These are phyloP conservation scores for Lepilemur septentrionalis DNA, from an alignment of 2,797 vertebrate species.

Conservation along the genomic window DNA sequence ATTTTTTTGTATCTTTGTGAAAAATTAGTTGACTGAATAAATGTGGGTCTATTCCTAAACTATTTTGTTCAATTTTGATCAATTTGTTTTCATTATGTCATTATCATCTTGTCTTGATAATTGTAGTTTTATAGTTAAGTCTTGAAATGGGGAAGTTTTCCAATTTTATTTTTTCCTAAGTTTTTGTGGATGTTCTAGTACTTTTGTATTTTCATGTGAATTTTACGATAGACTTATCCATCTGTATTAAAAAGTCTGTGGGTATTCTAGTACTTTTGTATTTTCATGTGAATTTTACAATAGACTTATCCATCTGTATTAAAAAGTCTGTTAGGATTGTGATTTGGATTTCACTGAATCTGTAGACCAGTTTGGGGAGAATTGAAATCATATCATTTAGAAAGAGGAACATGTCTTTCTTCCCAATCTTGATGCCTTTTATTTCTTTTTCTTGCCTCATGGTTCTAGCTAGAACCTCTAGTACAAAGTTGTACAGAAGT, in stretches of 20 bases:
- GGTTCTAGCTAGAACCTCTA: not conserved
- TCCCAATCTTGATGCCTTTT: not conserved
- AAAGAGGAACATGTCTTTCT: not conserved
- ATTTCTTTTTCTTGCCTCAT: not conserved
- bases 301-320: not conserved
- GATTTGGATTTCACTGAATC: not conserved
- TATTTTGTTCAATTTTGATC: not conserved
- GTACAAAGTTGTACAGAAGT: not conserved
- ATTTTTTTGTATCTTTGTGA: not conserved
- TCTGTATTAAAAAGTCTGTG: not conserved
- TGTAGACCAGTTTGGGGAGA: not conserved
- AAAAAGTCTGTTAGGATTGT: not conserved
- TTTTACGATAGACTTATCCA: not conserved
- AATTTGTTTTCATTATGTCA: not conserved
- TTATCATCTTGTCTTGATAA: not conserved
- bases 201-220: not conserved
- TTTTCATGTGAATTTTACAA: not conserved
- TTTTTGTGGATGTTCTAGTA: not conserved
- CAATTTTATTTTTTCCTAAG: not conserved
- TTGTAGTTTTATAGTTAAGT: not conserved
- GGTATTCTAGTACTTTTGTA: not conserved
- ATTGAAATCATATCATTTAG: not conserved
- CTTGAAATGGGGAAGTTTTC: not conserved
- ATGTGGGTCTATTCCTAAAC: not conserved
- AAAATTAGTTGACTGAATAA: not conserved